Percentiles rank a stretch among this genome's conserved stretches.
Conservation (phyloP, 2,797 vertebrate genomes). For the Podarcis siculus region DNA sequence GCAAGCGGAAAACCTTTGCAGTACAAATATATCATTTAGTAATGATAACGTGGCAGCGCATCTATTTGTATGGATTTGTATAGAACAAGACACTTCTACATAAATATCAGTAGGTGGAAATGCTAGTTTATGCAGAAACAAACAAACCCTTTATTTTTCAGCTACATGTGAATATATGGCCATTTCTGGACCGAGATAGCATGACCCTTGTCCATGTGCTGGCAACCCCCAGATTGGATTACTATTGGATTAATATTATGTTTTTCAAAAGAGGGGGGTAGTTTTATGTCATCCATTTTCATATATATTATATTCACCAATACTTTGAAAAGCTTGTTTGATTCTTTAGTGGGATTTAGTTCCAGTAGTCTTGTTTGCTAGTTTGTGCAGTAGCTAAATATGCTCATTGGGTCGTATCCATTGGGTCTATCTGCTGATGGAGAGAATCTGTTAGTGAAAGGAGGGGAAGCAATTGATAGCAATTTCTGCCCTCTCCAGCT, state of each 20-base stretch:
- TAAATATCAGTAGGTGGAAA: slow-evolving; percentile 63
- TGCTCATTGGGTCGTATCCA: slow-evolving; percentile 9
- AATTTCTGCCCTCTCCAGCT: too few species aligned
- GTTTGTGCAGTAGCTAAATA: background rate
- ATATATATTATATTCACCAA: background rate
- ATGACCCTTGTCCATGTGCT: too few species aligned
- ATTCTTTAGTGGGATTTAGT: background rate
- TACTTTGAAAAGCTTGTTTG: background rate
- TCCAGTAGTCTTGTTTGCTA: background rate
- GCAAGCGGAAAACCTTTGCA: slow-evolving; percentile 55
- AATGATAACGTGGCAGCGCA: slow-evolving; percentile 52
- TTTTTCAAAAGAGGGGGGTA: background rate
- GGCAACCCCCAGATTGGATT: too few species aligned
- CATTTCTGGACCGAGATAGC: too few species aligned
- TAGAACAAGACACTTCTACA: slow-evolving; percentile 34
- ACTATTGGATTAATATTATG: too few species aligned
- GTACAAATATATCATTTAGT: slow-evolving; percentile 61
- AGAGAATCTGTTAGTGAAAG: too few species aligned
- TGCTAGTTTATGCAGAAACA: slow-evolving; percentile 43
- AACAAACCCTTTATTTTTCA: slow-evolving; percentile 7
- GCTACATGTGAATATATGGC: too few species aligned
- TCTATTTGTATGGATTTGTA: slow-evolving; percentile 51
- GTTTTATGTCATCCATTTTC: background rate
- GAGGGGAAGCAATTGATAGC: too few species aligned
- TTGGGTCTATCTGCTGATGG: too few species aligned